Base-by-base conservation (phyloP, 1,140 invertebrate genomes). In the Pseudoatta argentina region DNA sequence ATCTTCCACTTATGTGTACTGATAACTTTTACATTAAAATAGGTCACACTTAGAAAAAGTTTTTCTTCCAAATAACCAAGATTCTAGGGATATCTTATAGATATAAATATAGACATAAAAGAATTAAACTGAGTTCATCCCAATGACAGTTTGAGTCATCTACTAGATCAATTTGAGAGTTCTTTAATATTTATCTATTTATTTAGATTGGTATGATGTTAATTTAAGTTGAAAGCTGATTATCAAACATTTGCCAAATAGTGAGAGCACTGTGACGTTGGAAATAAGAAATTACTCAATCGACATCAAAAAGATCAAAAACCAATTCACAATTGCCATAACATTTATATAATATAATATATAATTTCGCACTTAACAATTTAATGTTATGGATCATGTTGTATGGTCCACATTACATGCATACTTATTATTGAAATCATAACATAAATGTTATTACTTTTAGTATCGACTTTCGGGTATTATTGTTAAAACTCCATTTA, bases 11-110 rank as follows among this genome's bases (percentile, higher is more conserved):
- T 73, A 82, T 24, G 16, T 69, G 3, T 2, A 66, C 4, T 30
- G 24, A 82, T 72, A 72, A 44, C 39, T 73, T 27, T 57, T 82
- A 44, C 5, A 10, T 7, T 24, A 34, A 73, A 55, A 59, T 21
- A 73, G 12, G 2, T 59, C 8, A 82, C 0, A 10, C 14, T 16
- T 14, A 57, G 2, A 18, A 0, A 18, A 67, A 34, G 16, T 8
- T 39, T 59, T n/a, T 27, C 71, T 48, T 39, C 24, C 8, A 30
- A 83, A 73, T 3, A 39, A 4, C 16, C 24, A 8, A 39, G 12
- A n/a, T 59, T 27, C 3, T 10, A 44, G 1, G 7, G 7, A 73
- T 73, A 59, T 72, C 39, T 8, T 51, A 39, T 39, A 44, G 5
- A 0, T 0, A 39, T 14, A 39, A 1, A 7, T 8, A 30, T 39